phyloP scores from a whole-genome alignment of 2,797 vertebrate species.

The Trachops cirrhosus region DNA sequence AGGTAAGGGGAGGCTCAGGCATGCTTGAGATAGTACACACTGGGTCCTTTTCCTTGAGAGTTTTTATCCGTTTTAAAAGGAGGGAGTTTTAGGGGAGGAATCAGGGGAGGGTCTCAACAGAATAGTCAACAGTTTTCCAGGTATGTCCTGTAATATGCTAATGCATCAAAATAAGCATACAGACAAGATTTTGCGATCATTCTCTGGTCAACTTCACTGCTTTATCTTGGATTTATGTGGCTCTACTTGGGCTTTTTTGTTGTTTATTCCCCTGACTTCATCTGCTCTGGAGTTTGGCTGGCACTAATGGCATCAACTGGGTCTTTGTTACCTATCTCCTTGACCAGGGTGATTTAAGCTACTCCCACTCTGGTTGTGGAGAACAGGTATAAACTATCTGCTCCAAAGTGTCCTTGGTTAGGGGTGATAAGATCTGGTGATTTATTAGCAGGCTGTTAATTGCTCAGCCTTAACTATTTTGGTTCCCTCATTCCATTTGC shows the following conservation, averaged over 20 bases:
- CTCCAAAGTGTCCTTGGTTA: neutral
- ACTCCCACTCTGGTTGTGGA: neutral
- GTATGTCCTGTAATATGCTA: neutral
- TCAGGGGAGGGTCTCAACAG: neutral
- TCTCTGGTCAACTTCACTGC: neutral
- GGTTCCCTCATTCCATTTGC: neutral
- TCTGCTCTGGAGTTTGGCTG: neutral
- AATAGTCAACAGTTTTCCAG: neutral
- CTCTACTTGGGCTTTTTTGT: neutral
- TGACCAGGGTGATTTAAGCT: neutral
- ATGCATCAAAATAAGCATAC: neutral
- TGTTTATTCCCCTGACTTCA: neutral
- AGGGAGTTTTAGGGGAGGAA: neutral
- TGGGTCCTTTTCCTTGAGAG: neutral
- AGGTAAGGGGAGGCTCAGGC: neutral
- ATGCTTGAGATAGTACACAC: neutral
- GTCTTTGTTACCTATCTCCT: neutral
- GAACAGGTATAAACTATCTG: neutral
- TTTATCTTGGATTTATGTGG: neutral
- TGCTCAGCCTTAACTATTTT: neutral
- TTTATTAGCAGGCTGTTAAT: neutral
- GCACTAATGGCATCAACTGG: neutral
- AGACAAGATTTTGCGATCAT: neutral
- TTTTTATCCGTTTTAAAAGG: neutral
- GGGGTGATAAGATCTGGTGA: neutral